A percentile compares a stretch with the other conserved stretches of the same genome.
phyloP scores from a whole-genome alignment of 2,113 vertebrate genomes.

The Oncorhynchus masou region DNA sequence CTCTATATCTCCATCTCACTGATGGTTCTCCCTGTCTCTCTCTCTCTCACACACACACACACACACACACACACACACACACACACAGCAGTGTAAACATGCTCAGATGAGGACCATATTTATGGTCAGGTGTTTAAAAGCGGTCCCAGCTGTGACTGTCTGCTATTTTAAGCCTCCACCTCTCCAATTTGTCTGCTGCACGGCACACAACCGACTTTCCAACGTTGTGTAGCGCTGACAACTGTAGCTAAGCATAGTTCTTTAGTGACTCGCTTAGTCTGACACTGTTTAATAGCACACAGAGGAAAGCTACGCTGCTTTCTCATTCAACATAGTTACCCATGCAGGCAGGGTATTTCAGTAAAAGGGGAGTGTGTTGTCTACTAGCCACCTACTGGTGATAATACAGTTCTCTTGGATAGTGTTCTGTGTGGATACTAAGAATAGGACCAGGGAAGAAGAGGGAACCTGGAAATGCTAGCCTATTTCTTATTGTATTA shows the following conservation, averaged over 20 bases:
- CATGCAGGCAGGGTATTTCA: not conserved
- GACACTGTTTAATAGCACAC: not conserved
- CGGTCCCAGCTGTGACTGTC: not conserved
- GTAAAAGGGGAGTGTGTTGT: not conserved
- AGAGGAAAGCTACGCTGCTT: not conserved
- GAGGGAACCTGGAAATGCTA: too few relatives aligned
- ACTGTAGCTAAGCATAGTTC: not conserved
- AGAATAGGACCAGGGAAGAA: too few relatives aligned
- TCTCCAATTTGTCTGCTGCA: not conserved
- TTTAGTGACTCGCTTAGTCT: not conserved
- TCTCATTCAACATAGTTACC: not conserved
- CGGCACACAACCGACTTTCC: not conserved
- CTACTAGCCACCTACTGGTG: not conserved
- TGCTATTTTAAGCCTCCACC: slow-evolving; percentile 9
- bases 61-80: not conserved
- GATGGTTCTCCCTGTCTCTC: not conserved
- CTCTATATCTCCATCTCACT: too few relatives aligned
- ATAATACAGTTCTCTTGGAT: not conserved
- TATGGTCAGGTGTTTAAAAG: not conserved
- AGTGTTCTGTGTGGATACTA: not conserved
- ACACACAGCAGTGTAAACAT: not conserved
- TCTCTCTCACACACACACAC: not conserved
- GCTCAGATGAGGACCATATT: slow-evolving; percentile 6
- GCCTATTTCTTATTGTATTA: too few relatives aligned
- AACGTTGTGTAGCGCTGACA: not conserved